Conservation (phyloP, 1,140 invertebrate species). For the Lepidostoma basale region DNA sequence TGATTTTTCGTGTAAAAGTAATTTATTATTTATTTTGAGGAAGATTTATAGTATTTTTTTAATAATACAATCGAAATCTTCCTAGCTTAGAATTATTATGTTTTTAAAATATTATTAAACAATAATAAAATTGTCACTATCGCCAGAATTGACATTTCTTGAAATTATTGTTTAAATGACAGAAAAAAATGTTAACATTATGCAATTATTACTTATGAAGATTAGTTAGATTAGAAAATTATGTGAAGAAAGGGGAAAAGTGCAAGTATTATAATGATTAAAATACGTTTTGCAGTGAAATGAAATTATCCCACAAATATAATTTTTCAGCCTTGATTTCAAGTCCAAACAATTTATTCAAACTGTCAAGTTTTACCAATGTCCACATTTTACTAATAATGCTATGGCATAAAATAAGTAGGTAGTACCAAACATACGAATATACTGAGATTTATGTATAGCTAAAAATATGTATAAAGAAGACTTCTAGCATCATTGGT, state of each 20-base stretch:
- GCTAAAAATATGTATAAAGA: too few relatives aligned
- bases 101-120: neutral
- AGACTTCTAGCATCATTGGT: too few relatives aligned
- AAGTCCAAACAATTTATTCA: neutral
- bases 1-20: neutral
- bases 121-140: neutral
- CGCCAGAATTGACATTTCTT: neutral
- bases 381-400: too few relatives aligned
- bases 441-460: too few relatives aligned
- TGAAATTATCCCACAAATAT: neutral
- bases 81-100: neutral
- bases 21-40: neutral
- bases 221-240: neutral
- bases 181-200: neutral
- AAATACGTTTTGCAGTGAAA: neutral
- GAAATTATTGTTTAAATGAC: neutral
- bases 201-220: neutral
- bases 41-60: neutral
- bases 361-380: neutral
- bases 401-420: too few relatives aligned
- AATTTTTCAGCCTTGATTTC: constrained; percentile 12
- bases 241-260: too few relatives aligned
- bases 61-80: neutral
- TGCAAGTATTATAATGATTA: neutral
- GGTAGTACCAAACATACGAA: too few relatives aligned